These are phyloP conservation scores for Conistra vaccinii DNA, from an alignment of 2,888 invertebrate genomes.

Conservation along the genomic window DNA sequence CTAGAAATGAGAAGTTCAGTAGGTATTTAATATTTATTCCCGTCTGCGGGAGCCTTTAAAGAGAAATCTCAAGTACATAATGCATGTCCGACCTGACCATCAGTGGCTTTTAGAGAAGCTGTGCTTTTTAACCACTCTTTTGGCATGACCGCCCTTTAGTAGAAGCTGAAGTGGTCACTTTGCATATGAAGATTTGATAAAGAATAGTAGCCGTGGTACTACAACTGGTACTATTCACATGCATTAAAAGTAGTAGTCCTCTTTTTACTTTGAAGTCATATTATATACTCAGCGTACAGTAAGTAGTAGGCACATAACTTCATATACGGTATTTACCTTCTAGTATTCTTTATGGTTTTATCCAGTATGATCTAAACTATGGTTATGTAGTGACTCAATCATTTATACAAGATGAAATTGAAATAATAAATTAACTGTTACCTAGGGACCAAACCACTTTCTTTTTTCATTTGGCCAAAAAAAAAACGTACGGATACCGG, in stretches of 20 bases:
- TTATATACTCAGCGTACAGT: too few relatives aligned
- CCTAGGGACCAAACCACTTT: too few relatives aligned
- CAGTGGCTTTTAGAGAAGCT: constrained; percentile 14
- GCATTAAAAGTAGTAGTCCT: background rate
- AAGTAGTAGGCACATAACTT: too few relatives aligned
- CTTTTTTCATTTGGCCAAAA: too few relatives aligned
- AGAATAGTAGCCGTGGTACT: background rate
- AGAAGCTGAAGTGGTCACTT: constrained; percentile 24
- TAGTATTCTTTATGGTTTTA: too few relatives aligned
- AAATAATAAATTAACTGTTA: too few relatives aligned
- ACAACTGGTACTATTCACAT: background rate
- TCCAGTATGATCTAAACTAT: too few relatives aligned
- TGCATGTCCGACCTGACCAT: constrained; percentile 26
- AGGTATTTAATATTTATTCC: too few relatives aligned
- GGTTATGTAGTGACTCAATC: too few relatives aligned
- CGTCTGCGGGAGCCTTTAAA: background rate
- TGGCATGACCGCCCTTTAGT: constrained; percentile 11
- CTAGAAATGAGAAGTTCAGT: background rate
- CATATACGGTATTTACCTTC: too few relatives aligned
- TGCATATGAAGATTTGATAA: background rate
- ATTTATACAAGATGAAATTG: too few relatives aligned
- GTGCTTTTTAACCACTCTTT: constrained; percentile 19
- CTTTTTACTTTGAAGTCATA: constrained; percentile 7
- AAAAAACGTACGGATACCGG: too few relatives aligned
- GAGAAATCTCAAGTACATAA: constrained; percentile 28